Percentiles rank a stretch among this genome's conserved stretches.
Evolutionary conservation across 2,797 vertebrate species (phyloP).

Genomic region (Sebastes melanostomus): DNA sequence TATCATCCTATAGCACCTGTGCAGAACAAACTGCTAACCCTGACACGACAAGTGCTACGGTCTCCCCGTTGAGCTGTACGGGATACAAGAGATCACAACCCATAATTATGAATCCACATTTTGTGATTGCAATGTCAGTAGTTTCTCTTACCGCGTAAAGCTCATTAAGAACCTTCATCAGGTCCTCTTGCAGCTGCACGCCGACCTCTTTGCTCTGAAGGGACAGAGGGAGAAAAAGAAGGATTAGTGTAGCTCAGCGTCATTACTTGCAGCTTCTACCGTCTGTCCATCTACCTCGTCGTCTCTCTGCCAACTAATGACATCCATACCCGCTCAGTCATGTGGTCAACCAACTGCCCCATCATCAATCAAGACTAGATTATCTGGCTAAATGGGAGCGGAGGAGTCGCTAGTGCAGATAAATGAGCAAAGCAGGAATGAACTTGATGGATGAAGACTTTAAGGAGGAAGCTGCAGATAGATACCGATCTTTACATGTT

Average conservation of each 20-base stretch:
- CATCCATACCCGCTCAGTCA: conserved; percentile 6
- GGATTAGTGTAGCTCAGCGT: neutral
- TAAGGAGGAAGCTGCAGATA: conserved; percentile 11
- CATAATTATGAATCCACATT: neutral
- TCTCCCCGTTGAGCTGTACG: neutral
- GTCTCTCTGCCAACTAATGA: neutral
- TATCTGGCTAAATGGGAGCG: conserved; percentile 16
- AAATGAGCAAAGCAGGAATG: conserved; percentile 26
- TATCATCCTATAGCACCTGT: neutral
- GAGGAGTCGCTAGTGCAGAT: conserved; percentile 35
- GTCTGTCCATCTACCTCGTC: neutral
- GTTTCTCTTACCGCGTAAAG: conserved; percentile 91
- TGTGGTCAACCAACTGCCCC: neutral
- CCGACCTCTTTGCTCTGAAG: conserved; percentile 97
- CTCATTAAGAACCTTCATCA: conserved; percentile 98
- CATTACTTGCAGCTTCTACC: neutral
- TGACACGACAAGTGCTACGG: neutral
- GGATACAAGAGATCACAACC: neutral
- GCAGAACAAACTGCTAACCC: neutral
- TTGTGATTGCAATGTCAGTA: neutral
- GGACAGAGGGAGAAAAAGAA: conserved; percentile 30
- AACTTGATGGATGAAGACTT: conserved; percentile 45
- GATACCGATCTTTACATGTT: conserved; percentile 30
- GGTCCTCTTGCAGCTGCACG: conserved; percentile 95
- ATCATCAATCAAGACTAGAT: conserved; percentile 39